A percentile compares a stretch with the other conserved stretches of the same genome.
Conservation (phyloP, 2,888 invertebrate genomes). For the Tubulanus polymorphus region DNA sequence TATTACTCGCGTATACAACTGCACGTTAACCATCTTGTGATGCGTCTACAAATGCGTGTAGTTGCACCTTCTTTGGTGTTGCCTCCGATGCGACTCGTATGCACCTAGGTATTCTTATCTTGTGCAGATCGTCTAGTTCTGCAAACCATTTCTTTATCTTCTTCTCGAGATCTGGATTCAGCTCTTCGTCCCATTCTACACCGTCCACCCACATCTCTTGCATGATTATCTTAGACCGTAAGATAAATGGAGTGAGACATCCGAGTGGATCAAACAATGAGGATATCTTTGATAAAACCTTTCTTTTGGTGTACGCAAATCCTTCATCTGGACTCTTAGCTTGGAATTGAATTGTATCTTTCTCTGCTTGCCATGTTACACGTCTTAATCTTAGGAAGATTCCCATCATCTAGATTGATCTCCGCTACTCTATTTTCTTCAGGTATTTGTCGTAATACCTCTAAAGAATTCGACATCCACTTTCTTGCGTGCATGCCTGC, state of each 20-base stretch:
- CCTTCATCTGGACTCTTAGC: neutral
- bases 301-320: conserved; percentile 23
- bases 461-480: conserved; percentile 8
- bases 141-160: conserved; percentile 7
- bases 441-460: conserved; percentile 3
- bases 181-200: conserved; percentile 27
- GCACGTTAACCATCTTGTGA: too few relatives aligned
- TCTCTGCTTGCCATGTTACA: conserved; percentile 4
- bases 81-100: neutral
- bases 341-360: conserved; percentile 2
- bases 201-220: conserved; percentile 26
- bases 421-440: neutral
- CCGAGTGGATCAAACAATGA: conserved; percentile 32
- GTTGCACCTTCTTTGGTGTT: neutral
- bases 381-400: conserved; percentile 9
- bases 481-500: conserved; percentile 10
- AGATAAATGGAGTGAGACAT: conserved; percentile 20
- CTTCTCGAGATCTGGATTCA: neutral
- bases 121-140: conserved; percentile 2
- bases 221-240: conserved; percentile 26
- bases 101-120: conserved; percentile 5
- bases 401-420: conserved; percentile 2
- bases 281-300: conserved; percentile 21
- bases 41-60: too few relatives aligned
- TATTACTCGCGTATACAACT: too few relatives aligned